Percentiles rank a stretch among this genome's conserved stretches.
These are phyloP conservation scores for Bujurquina vittata DNA, from an alignment of 2,113 vertebrate species.

Conservation along the genomic window DNA sequence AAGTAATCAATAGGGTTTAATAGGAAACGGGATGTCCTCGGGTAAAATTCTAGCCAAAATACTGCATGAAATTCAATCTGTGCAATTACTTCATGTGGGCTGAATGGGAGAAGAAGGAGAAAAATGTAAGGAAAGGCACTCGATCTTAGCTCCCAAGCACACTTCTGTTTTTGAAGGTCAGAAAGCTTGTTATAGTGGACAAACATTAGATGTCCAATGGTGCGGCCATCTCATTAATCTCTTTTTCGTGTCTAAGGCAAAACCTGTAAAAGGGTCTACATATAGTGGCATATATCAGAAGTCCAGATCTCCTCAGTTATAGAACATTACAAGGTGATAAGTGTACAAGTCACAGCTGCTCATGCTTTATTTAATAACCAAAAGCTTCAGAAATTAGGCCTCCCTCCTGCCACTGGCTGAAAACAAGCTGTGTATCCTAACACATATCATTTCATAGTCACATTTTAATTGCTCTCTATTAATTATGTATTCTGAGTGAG, in stretches of 20 bases:
- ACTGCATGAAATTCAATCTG: slow-evolving; percentile 53
- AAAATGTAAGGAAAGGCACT: slow-evolving; percentile 42
- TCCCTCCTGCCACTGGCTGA: neutral
- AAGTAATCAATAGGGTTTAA: slow-evolving; percentile 67
- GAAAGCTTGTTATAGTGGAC: slow-evolving; percentile 69
- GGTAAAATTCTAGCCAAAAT: slow-evolving; percentile 58
- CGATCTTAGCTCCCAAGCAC: slow-evolving; percentile 14
- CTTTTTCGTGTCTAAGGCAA: slow-evolving; percentile 22
- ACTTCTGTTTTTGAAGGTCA: slow-evolving; percentile 69
- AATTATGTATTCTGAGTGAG: slow-evolving; percentile 70
- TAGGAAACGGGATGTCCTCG: slow-evolving; percentile 58
- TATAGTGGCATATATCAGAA: slow-evolving; percentile 5
- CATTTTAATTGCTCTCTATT: slow-evolving; percentile 71
- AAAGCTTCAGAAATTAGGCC: slow-evolving; percentile 12
- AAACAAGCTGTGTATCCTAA: slow-evolving; percentile 20
- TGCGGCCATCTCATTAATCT: slow-evolving; percentile 61
- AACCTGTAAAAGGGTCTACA: slow-evolving; percentile 19
- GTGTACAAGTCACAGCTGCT: neutral
- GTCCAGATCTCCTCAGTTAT: neutral
- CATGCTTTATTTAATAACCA: slow-evolving; percentile 36
- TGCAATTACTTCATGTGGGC: slow-evolving; percentile 16
- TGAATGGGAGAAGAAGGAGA: slow-evolving; percentile 2
- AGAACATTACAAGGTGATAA: slow-evolving; percentile 17
- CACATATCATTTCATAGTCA: slow-evolving; percentile 50
- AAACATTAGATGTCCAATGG: slow-evolving; percentile 40